Base-by-base conservation (phyloP, 2,113 vertebrate species). In the Danionella cerebrum region DNA sequence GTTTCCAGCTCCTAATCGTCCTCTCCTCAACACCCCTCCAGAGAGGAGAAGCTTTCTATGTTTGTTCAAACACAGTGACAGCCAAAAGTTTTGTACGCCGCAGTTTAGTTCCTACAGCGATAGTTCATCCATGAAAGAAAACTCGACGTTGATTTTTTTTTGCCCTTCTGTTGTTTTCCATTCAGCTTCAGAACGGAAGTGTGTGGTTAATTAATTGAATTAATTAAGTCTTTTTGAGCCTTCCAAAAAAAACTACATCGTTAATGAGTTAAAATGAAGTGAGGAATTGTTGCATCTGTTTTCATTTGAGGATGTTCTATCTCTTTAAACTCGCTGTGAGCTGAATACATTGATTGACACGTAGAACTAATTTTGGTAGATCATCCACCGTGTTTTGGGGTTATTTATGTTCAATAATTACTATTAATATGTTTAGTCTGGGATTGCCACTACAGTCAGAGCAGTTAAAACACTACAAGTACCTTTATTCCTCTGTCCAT, bases 1-100 rank as follows among this genome's bases (percentile, higher is more conserved):
- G 60, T 41, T 29, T 71, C 79, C 1, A 77, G 50, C 10, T 78
- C 83, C 8, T 85, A 86, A 71, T 18, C 19, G 4, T 36, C 24
- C 55, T 12, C 66, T 48, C 53, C 48, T 29, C 45, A n/a, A 25
- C 55, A 35, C 45, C 65, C 64, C 48, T 58, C 75, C 55, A 14
- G 48, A 63, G 62, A 75, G 48, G 21, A n/a, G 68, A 66, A 58
- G 58, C 48, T 57, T 51, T 58, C 51, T 68, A 62, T 51, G 63
- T 69, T 21, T 52, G 65, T 71, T 74, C 47, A 76, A 63, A 57
- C 79, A 62, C 21, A 54, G 54, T 33, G n/a, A 55, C 47, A 38
- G 5, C 65, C 42, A 29, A 54, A 64, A 14, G 57, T 44, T 57
- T 64, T 10, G 11, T 13, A 18, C 41, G 42, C 19, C 10, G 53